Evolutionary conservation across 2,113 vertebrate species (phyloP).

Genomic region (Callocephalon fimbriatum): DNA sequence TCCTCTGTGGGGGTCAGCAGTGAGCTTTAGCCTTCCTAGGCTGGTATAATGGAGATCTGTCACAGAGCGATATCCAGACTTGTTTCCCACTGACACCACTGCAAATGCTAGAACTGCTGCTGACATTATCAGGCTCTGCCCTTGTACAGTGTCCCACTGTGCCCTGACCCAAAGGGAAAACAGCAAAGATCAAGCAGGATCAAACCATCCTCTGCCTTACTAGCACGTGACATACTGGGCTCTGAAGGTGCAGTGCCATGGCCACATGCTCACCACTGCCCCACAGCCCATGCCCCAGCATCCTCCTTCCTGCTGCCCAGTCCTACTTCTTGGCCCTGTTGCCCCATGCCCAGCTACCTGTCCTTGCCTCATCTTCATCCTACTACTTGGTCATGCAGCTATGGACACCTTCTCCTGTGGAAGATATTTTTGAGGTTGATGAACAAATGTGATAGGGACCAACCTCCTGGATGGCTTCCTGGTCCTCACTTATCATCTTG

Average conservation of each 20-base stretch:
- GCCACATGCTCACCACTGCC: not conserved
- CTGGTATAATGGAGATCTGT: not conserved
- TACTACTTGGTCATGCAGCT: not conserved
- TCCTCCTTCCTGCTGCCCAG: not conserved
- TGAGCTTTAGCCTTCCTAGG: not conserved
- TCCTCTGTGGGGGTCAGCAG: not conserved
- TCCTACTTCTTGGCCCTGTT: not conserved
- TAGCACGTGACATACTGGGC: fast-evolving
- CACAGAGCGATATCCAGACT: not conserved
- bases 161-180: not conserved
- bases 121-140: not conserved
- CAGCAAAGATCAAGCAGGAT: not conserved
- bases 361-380: not conserved
- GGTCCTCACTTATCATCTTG: fast-evolving
- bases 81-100: not conserved
- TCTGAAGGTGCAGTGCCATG: not conserved
- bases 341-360: not conserved
- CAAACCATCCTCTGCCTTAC: not conserved
- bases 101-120: not conserved
- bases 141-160: not conserved
- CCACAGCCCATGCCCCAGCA: fast-evolving
- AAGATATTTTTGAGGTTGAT: not conserved
- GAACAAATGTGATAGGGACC: not conserved
- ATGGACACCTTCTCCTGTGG: not conserved
- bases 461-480: not conserved